A percentile compares a stretch with the other conserved stretches of the same genome.
These are phyloP conservation scores for Poliocrania exsul DNA, from an alignment of 2,797 vertebrate species.

Conservation along the genomic window DNA sequence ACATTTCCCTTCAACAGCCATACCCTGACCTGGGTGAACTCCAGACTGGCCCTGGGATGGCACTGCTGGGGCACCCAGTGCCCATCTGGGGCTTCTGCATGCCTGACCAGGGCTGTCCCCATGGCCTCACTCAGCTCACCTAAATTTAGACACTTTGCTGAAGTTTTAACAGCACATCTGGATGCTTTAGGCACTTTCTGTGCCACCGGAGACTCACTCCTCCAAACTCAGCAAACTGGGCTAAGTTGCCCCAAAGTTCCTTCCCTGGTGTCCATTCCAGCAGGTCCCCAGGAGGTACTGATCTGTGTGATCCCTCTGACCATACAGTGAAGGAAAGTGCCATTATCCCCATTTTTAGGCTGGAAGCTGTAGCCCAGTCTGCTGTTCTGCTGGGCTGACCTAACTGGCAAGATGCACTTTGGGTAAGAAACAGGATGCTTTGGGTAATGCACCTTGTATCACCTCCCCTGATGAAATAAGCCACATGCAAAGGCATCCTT, in stretches of 20 bases:
- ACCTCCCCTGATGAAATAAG: not conserved
- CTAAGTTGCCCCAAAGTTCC: not conserved
- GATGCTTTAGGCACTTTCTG: not conserved
- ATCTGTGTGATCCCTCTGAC: accelerated
- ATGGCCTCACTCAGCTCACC: not conserved
- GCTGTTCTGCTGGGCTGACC: not conserved
- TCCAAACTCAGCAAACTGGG: not conserved
- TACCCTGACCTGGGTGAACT: not conserved
- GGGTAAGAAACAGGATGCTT: not conserved
- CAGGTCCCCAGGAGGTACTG: accelerated
- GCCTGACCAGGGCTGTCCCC: not conserved
- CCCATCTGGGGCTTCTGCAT: not conserved
- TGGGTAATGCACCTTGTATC: not conserved
- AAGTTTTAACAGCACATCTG: not conserved
- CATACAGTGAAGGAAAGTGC: accelerated
- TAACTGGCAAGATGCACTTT: not conserved
- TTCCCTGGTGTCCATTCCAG: not conserved
- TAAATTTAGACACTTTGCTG: not conserved
- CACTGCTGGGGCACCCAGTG: not conserved
- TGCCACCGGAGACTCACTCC: not conserved
- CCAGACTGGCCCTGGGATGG: accelerated
- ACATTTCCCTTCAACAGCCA: accelerated
- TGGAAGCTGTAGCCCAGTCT: not conserved
- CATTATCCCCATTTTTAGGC: not conserved
- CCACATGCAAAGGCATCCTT: not conserved